Evolutionary conservation across 92 coral and sea anemone genomes (phyloP).

Genomic region (Umimayanthus kanabou): DNA sequence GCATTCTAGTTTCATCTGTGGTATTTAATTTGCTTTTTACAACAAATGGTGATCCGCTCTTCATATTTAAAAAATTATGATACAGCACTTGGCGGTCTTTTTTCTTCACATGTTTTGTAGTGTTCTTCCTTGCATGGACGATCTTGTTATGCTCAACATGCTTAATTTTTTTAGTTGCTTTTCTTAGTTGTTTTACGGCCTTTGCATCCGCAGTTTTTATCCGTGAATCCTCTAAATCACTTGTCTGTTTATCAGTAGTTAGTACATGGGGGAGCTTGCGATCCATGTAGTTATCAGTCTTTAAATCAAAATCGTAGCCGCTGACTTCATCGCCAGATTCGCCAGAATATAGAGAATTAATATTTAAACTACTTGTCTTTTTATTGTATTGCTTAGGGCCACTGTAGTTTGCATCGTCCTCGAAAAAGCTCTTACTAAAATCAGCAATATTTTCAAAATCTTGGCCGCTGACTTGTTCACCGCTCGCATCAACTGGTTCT

Average conservation of each 20-base stretch:
- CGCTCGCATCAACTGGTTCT: neutral
- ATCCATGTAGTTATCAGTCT: neutral
- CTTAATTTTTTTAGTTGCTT: neutral
- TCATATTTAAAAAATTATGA: neutral
- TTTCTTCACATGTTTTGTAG: neutral
- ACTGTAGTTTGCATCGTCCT: neutral
- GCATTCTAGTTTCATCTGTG: neutral
- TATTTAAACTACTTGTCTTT: neutral
- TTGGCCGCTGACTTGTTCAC: neutral
- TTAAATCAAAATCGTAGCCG: neutral
- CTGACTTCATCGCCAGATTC: neutral
- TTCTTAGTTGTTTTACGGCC: neutral
- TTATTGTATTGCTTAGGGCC: neutral
- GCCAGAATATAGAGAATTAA: neutral
- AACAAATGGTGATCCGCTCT: neutral
- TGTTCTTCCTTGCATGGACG: neutral
- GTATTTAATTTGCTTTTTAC: constrained; percentile 8
- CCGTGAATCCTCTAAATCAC: neutral
- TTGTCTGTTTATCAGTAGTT: neutral
- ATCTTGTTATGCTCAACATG: neutral
- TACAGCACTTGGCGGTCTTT: neutral
- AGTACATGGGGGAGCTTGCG: neutral
- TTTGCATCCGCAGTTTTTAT: neutral
- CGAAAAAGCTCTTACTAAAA: neutral
- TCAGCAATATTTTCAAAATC: neutral